Base-by-base conservation (phyloP, 2,113 vertebrate genomes). In the Sialia sialis region DNA sequence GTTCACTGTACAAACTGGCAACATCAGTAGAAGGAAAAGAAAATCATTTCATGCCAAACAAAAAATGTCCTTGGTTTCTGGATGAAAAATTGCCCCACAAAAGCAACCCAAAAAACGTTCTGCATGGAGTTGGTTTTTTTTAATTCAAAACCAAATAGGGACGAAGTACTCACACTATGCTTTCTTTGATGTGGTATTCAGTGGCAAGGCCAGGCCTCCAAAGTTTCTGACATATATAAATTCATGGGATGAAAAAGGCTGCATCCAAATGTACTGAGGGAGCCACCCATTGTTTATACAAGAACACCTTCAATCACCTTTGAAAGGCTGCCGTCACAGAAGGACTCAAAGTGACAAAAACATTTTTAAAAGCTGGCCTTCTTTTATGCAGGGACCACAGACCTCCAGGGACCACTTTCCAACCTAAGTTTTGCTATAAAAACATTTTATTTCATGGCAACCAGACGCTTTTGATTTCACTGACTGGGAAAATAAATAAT, bases 261-360 rank as follows among this genome's bases (percentile, higher is more conserved):
- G 59, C 59, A 70, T 13, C n/a, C 44, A 58, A 62, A 60, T 0
- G 2, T 41, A 56, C 27, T 17, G 25, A 44, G n/a, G 23, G 15
- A 75, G 21, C 4, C 26, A 85, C 69, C 7, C 0, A 3, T 23
- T 22, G 6, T 4, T 1, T 0, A 13, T 21, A 32, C 26, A 72
- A 51, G 23, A 93, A 48, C 21, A 44, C 7, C 17, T 55, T 32
- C 52, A 52, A 56, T 29, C 34, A 64, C 29, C 54, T 68, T 36
- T 48, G 36, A 94, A 93, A 76, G 48, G 9, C 26, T 72, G 36
- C 23, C 81, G 15, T 20, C 5, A 1, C 9, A 84, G 38, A 51
- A 84, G 19, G 26, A 89, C 36, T 4, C 39, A 1, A 84, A 75
- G 27, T 8, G 49, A 44, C 30, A 13, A 32, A 78, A 69, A 44